Evolutionary conservation across 2,113 vertebrate genomes (phyloP), one percentile per base, ranked within the genome.

Genomic region (Passer montanus): DNA sequence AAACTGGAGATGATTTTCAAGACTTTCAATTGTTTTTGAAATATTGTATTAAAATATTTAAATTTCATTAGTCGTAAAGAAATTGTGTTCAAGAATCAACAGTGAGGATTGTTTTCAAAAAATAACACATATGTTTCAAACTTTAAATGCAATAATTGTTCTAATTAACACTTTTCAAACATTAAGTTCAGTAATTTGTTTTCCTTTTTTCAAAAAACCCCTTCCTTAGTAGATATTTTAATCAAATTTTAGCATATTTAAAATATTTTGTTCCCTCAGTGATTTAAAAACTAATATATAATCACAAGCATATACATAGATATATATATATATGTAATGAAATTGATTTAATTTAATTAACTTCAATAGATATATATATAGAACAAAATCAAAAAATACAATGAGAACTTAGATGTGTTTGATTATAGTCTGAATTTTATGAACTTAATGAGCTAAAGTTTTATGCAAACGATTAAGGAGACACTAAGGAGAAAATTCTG

Each of bases 1-100:
- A 93, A 94, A 90, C 35, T 66, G 70, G 22, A 90, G 56, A 70
- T 91, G 12, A 82, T 85, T 93, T 89, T 80, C 44, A 92, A 37
- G 47, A 39, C 30, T 83, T 95, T 95, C 64, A 90, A 91, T 43
- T 43, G 4, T 14, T 41, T 72, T 56, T 49, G 26, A 80, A 56
- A 27, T 2, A 31, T 31, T 31, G 5, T 28, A 21, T 43, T 21
- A 73, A 73, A 89, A 91, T 73, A 60, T 90, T 93, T 96, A 88
- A 60, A 55, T 92, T 86, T 89, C 41, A 58, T 75, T 30, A 87
- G 41, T 91, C 50, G 75, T 80, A 91, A 91, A 76, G 37, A 37
- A 82, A 62, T n/a, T 90, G 27, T 91, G 80, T 84, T 90, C 46
- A 92, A 59, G 21, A 69, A 47, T 53, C 17, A 47, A 8, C 50